Evolutionary conservation across 2,113 vertebrate species (phyloP), one percentile per base, ranked within the genome.

Genomic region (Seriola aureovittata): DNA sequence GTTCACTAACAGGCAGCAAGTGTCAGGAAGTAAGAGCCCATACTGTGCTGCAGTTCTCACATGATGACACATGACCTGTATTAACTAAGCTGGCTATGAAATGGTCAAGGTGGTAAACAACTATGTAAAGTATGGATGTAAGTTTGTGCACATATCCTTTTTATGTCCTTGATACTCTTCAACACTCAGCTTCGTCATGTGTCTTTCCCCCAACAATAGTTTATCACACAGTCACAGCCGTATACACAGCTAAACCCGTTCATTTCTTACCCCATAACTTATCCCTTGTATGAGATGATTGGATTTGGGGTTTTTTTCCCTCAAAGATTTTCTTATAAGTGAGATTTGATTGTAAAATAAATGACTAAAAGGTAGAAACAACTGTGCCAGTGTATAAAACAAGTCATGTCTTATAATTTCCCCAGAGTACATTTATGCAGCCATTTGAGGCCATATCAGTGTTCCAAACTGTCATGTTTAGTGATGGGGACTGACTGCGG

Each of bases 31-130:
- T 55, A 21, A 48, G 46, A 69, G 13, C 32, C 29, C 42, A 48
- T 23, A 46, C 21, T 54, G 70, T 57, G 5, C 58, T 38, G 78
- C 36, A 55, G 25, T 42, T 40, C 77, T 91, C 91, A 91, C 90
- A 89, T 91, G 89, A 92, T 80, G 25, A 85, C 91, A 88, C 91
- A 86, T 93, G 89, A 93, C 88, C 74, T 78, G 87, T 72, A 91
- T 89, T 91, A 90, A 80, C 48, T n/a, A 25, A 17, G 17, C 5
- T 54, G 32, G 7, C 52, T 50, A 14, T 72, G 44, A 40, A 14
- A 48, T 70, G 54, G 40, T 50, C 48, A 55, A 77, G 23, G 38
- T 66, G 14, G 10, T 74, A 64, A 85, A 82, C 68, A 73, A 32
- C 42, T 12, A 9, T 67, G 21, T 6, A 8, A 14, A 36, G 3